phyloP scores from a whole-genome alignment of 37 sponge, comb jelly and placozoan species.

The Ephydatia muelleri region DNA sequence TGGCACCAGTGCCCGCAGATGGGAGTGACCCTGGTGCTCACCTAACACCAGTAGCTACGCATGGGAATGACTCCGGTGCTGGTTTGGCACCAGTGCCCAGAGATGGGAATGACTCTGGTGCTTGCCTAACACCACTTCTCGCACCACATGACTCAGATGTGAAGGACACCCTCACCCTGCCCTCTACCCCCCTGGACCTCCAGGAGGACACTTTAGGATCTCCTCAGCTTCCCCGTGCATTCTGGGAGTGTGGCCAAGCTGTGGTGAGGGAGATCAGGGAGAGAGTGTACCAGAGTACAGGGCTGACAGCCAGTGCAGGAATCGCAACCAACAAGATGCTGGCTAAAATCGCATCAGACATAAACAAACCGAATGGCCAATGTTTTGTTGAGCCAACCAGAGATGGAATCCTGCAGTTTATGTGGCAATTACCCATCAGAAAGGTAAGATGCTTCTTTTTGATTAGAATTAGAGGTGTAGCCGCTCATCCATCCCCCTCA shows the following conservation, averaged over 20 bases:
- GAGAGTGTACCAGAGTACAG: conserved; percentile 50
- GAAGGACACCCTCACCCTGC: too few species aligned
- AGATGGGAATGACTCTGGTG: too few species aligned
- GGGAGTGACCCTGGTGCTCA: too few species aligned
- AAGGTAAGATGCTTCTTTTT: conserved; percentile 58
- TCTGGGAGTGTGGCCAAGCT: conserved; percentile 58
- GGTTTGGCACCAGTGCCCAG: too few species aligned
- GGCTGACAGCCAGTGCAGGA: conserved; percentile 97
- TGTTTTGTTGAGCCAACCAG: conserved; percentile 64
- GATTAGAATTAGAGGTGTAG: not conserved
- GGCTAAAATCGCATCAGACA: conserved; percentile 93
- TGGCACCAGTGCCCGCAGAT: too few species aligned
- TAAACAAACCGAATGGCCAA: conserved; percentile 97
- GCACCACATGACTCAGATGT: too few species aligned
- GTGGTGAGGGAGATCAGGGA: conserved; percentile 81
- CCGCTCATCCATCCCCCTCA: not conserved
- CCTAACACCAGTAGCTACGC: too few species aligned
- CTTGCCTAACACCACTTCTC: too few species aligned
- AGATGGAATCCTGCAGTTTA: conserved; percentile 73
- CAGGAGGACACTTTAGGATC: not conserved
- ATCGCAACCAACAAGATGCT: conserved; percentile 91
- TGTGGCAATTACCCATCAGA: conserved; percentile 81
- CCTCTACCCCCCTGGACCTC: too few species aligned
- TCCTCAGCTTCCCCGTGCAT: not conserved
- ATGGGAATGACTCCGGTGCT: too few species aligned